These are phyloP conservation scores for Antheraea mylitta DNA, from an alignment of 1,140 invertebrate genomes.

Conservation along the genomic window DNA sequence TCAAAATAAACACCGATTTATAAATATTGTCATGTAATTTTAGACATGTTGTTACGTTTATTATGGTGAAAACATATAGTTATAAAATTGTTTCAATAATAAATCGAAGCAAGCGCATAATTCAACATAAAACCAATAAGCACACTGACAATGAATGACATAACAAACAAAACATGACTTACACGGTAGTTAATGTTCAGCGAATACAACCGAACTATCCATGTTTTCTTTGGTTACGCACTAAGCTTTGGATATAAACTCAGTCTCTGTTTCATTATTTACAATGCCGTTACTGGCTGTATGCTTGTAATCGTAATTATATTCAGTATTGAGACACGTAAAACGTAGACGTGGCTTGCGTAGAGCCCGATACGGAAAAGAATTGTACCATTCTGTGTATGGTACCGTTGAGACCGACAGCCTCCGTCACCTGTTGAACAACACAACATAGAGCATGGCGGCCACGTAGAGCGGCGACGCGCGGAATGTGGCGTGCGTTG, in stretches of 20 bases:
- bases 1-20: background rate
- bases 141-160: slow-evolving; percentile 75
- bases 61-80: slow-evolving; percentile 25
- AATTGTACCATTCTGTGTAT: slow-evolving; percentile 81
- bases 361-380: slow-evolving; percentile 79
- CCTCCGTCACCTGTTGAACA: slow-evolving; percentile 80
- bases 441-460: slow-evolving; percentile 68
- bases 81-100: slow-evolving; percentile 39
- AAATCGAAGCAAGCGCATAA: slow-evolving; percentile 70
- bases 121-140: slow-evolving; percentile 63
- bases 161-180: slow-evolving; percentile 77
- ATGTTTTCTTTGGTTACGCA: slow-evolving; percentile 66
- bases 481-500: slow-evolving; percentile 40
- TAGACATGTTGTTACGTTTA: slow-evolving; percentile 23
- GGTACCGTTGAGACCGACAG: slow-evolving; percentile 79
- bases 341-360: slow-evolving; percentile 80
- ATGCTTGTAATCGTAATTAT: slow-evolving; percentile 47
- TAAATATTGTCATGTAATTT: background rate
- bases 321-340: slow-evolving; percentile 80
- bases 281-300: slow-evolving; percentile 57
- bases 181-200: slow-evolving; percentile 71
- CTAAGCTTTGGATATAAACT: slow-evolving; percentile 68
- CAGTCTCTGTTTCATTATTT: slow-evolving; percentile 73
- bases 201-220: slow-evolving; percentile 66
- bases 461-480: slow-evolving; percentile 32